phyloP scores from a whole-genome alignment of 2,797 vertebrate genomes.

The Tamandua tetradactyla region DNA sequence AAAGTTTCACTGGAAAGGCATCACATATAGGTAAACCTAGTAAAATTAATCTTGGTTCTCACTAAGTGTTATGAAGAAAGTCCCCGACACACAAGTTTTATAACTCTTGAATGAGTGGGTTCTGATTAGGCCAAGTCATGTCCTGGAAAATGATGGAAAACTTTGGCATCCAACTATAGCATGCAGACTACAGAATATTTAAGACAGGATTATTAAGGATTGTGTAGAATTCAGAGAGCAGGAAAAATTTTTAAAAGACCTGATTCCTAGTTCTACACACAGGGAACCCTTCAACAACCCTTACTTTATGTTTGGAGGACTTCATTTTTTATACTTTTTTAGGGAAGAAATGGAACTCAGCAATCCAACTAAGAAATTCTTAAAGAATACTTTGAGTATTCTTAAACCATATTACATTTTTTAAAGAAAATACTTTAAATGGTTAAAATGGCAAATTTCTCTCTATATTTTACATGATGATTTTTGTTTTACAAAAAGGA shows the following conservation, averaged over 20 bases:
- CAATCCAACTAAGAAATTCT: background rate
- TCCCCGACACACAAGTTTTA: slow-evolving; percentile 23
- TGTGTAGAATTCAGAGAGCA: background rate
- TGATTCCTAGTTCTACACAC: background rate
- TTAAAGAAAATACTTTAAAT: background rate
- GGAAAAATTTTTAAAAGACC: background rate
- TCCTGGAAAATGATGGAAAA: background rate
- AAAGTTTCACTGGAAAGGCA: slow-evolving; percentile 14
- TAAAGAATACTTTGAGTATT: background rate
- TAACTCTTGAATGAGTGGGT: background rate
- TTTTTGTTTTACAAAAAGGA: background rate
- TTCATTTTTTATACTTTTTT: slow-evolving; percentile 30
- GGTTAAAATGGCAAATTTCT: too few species aligned
- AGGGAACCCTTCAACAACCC: background rate
- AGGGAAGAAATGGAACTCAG: background rate
- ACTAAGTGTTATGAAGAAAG: slow-evolving; percentile 37
- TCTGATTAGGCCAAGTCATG: background rate
- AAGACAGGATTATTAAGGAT: background rate
- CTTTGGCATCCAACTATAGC: background rate
- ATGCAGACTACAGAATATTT: background rate
- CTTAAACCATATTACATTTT: slow-evolving; percentile 4
- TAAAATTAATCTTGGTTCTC: background rate
- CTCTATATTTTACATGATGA: too few species aligned
- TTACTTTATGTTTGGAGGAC: slow-evolving; percentile 5
- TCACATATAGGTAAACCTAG: background rate